Evolutionary conservation across 2,888 invertebrate genomes (phyloP).

Genomic region (Esperia sulphurella): DNA sequence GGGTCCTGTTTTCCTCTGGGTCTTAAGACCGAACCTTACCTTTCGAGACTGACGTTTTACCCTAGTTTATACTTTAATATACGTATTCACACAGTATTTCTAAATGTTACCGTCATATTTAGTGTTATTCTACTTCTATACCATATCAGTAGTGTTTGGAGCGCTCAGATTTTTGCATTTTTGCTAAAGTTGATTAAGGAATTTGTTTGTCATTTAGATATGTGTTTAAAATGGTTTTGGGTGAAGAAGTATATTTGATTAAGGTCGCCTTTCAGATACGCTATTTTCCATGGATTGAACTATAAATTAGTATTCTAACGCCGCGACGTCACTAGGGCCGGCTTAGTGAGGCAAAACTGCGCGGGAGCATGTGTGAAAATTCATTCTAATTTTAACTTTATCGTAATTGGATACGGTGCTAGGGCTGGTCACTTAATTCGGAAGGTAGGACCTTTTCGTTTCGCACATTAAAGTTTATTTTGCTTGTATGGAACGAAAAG

Average conservation of each 20-base stretch:
- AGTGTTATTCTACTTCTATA: constrained; percentile 15
- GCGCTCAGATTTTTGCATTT: neutral
- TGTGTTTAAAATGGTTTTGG: neutral
- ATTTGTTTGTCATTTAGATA: constrained; percentile 19
- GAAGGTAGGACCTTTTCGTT: no score
- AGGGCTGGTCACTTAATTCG: no score
- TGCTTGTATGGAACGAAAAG: no score
- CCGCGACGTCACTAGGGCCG: no score
- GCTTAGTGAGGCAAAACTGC: no score
- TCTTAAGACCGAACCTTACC: constrained; percentile 23
- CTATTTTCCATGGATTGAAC: no score
- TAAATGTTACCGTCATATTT: constrained; percentile 21
- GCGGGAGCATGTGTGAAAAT: no score
- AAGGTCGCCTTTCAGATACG: constrained; percentile 11
- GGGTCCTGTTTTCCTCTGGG: constrained; percentile 28
- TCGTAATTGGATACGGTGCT: no score
- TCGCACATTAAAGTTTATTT: no score
- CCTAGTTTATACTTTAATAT: constrained; percentile 22
- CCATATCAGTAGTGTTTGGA: constrained; percentile 13
- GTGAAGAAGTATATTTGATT: constrained; percentile 10
- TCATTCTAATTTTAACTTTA: no score
- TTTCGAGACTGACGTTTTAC: constrained; percentile 60
- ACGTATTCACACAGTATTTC: constrained; percentile 15
- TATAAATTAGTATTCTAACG: no score
- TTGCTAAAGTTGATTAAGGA: constrained; percentile 18